These are phyloP conservation scores for Ammodytes marinus DNA, from an alignment of 2,113 vertebrate species.

Conservation along the genomic window DNA sequence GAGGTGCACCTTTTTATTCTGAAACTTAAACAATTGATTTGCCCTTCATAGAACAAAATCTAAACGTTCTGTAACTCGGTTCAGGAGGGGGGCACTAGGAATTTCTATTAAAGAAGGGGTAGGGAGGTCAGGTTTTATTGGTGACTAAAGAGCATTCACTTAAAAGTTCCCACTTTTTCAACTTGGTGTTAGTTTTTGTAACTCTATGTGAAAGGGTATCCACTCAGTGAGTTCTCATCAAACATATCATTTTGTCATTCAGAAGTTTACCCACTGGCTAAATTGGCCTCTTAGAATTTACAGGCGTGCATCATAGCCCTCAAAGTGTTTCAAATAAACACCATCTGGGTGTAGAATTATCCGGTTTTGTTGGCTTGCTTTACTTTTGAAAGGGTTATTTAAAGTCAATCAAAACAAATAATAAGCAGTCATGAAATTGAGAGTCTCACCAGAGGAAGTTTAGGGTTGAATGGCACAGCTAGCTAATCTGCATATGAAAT, in stretches of 20 bases:
- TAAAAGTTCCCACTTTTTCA: constrained; percentile 8
- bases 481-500: constrained; percentile 74
- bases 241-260: not conserved
- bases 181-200: not conserved
- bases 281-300: constrained; percentile 8
- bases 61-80: not conserved
- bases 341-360: constrained; percentile 8
- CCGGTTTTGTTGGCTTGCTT: constrained; percentile 1
- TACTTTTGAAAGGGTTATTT: constrained; percentile 36
- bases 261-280: not conserved
- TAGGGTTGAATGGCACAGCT: constrained; percentile 61
- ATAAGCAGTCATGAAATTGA: constrained; percentile 61
- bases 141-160: constrained; percentile 7
- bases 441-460: constrained; percentile 47
- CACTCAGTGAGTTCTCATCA: constrained; percentile 17
- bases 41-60: not conserved
- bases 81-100: not conserved
- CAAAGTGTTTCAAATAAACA: constrained; percentile 20
- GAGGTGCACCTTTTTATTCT: not conserved
- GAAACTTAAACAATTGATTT: not conserved
- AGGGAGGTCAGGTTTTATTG: constrained; percentile 12
- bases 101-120: constrained; percentile 21
- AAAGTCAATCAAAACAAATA: constrained; percentile 20
- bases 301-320: not conserved
- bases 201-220: not conserved